Evolutionary conservation across 2,113 vertebrate genomes (phyloP), one percentile per base, ranked within the genome.

Genomic region (Oryzias javanicus): DNA sequence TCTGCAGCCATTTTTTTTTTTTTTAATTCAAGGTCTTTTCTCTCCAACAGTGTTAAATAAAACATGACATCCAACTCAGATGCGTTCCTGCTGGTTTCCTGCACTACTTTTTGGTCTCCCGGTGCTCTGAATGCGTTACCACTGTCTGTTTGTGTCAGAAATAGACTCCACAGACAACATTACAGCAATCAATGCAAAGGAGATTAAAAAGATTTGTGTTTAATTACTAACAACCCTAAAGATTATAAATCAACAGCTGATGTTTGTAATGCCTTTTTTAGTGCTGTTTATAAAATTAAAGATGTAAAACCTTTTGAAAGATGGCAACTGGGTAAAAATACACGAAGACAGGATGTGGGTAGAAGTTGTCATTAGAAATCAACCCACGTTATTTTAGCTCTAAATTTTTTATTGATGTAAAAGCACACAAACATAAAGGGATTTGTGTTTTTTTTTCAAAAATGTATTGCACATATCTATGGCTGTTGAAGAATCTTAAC

Each of bases 31-130:
- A 67, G 55, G 61, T 63, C 46, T 61, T 61, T 75, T 73, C 51
- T 49, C 67, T 66, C n/a, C 61, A 59, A 47, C 10, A 20, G 8
- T 42, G 2, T 25, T 85, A 67, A 85, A 84, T 84, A 77, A 84
- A 82, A 79, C 72, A 85, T 76, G 20, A 27, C 42, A 40, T 27
- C 35, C 29, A 71, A 15, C 58, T 53, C 45, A 45, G 58, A 40
- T 25, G 42, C 4, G 22, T 47, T 63, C 22, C 55, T 46, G 3
- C 24, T 45, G 55, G 25, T 29, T 41, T 25, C 27, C 12, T 17
- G 19, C 13, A 20, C 56, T 35, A 55, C 29, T 61, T 17, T 61
- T 24, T 61, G 65, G 13, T 53, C 17, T 19, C 24, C 5, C 25
- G 46, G 29, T 47, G 25, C 18, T 22, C 5, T 64, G 18, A 12